Percentiles rank a stretch among this genome's conserved stretches.
These are phyloP conservation scores for Moxostoma hubbsi DNA, from an alignment of 2,797 vertebrate species.

Conservation along the genomic window DNA sequence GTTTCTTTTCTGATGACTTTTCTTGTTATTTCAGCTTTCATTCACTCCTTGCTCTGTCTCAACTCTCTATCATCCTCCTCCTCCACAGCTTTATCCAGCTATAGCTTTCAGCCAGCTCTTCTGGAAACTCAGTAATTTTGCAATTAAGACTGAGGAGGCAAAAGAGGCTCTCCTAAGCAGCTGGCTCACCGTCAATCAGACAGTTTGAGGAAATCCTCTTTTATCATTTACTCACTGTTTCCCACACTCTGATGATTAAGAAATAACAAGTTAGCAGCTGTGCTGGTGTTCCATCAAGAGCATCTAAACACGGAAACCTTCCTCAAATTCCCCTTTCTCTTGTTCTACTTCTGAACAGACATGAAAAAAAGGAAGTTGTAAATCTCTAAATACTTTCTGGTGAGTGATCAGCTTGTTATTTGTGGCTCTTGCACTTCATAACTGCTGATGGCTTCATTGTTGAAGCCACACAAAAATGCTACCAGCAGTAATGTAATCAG, in stretches of 20 bases:
- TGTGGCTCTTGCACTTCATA: not conserved
- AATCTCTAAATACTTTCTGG: not conserved
- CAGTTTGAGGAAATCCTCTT: conserved; percentile 25
- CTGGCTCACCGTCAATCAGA: conserved; percentile 32
- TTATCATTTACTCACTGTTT: conserved; percentile 41
- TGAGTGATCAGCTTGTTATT: not conserved
- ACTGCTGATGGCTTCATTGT: not conserved
- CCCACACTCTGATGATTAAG: conserved; percentile 31
- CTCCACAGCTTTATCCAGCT: not conserved
- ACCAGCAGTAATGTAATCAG: not conserved
- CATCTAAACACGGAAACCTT: not conserved
- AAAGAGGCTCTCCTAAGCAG: conserved; percentile 27
- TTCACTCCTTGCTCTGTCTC: not conserved
- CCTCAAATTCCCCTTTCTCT: not conserved
- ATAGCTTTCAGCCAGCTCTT: conserved; percentile 14
- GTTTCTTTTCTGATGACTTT: not conserved
- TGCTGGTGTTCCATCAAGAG: conserved; percentile 2
- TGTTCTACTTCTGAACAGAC: not conserved
- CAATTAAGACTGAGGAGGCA: conserved; percentile 38
- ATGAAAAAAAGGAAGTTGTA: not conserved
- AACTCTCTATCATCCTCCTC: not conserved
- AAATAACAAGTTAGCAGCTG: conserved; percentile 6
- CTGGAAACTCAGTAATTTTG: conserved; percentile 36
- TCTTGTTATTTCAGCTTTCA: not conserved
- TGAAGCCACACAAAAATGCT: not conserved